Conservation (phyloP, 1,140 invertebrate species). For the Galleria mellonella region DNA sequence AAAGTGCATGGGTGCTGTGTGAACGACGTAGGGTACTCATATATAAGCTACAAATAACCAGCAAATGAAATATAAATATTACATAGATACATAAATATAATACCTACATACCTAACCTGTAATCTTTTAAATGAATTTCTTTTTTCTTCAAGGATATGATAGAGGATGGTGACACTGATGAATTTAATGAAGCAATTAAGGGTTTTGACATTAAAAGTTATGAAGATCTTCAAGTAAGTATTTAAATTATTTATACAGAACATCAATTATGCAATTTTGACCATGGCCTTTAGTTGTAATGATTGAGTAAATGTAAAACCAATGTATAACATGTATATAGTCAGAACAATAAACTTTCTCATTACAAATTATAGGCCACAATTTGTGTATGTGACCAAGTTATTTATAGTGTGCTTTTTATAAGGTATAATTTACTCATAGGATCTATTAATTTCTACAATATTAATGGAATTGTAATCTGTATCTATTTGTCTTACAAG, state of each 20-base stretch:
- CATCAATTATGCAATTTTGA: too few species aligned
- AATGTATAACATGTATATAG: too few species aligned
- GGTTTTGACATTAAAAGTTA: conserved; percentile 76
- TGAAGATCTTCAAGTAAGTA: conserved; percentile 68
- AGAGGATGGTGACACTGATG: conserved; percentile 85
- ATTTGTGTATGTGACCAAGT: too few species aligned
- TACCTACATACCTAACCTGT: not conserved
- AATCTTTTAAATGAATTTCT: conserved; percentile 1
- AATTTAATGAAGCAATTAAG: conserved; percentile 81
- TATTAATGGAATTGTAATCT: too few species aligned
- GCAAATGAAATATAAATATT: not conserved
- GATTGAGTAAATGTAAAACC: not conserved
- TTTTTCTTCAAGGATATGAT: conserved; percentile 70
- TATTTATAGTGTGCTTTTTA: too few species aligned
- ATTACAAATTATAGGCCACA: not conserved
- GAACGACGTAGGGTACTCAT: too few species aligned
- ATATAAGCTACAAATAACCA: too few species aligned
- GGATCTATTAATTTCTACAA: too few species aligned
- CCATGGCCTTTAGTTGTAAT: not conserved
- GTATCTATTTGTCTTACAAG: too few species aligned
- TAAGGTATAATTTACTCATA: too few species aligned
- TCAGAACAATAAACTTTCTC: not conserved
- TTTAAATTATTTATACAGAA: too few species aligned
- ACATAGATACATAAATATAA: conserved; percentile 1
- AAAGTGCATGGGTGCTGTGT: too few species aligned